Evolutionary conservation across 1,140 invertebrate species (phyloP).

Genomic region (Aphaenogaster rudis): DNA sequence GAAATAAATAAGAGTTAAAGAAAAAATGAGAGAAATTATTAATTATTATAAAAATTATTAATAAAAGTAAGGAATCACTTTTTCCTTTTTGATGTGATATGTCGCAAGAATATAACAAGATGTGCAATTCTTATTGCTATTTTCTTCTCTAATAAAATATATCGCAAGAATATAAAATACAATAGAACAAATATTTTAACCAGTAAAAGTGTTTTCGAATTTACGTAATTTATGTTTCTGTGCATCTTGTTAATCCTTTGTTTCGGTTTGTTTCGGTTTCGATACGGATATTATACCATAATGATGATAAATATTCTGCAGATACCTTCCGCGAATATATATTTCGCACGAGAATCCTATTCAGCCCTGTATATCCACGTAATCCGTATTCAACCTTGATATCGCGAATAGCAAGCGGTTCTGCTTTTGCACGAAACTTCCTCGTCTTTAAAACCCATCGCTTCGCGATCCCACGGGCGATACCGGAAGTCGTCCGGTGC

Average conservation of each 20-base stretch:
- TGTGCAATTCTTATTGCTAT: not conserved
- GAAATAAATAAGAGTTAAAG: not conserved
- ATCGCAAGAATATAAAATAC: not conserved
- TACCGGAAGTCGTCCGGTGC: constrained; percentile 36
- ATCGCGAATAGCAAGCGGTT: constrained; percentile 21
- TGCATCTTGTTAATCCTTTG: constrained; percentile 14
- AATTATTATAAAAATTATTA: not conserved
- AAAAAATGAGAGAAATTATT: not conserved
- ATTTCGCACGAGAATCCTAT: constrained; percentile 35
- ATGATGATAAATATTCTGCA: constrained; percentile 48
- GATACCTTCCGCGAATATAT: constrained; percentile 27
- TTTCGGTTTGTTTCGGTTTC: not conserved
- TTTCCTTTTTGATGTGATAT: not conserved
- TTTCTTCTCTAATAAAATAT: not conserved
- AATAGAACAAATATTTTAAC: constrained; percentile 1
- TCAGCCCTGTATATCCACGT: constrained; percentile 10
- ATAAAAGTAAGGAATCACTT: not conserved
- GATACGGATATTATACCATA: constrained; percentile 14
- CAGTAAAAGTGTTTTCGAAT: not conserved
- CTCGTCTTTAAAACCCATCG: constrained; percentile 31
- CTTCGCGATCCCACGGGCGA: constrained; percentile 12
- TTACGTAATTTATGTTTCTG: not conserved
- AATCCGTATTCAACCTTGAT: constrained; percentile 48
- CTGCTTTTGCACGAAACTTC: constrained; percentile 11
- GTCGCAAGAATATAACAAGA: not conserved